Conservation (phyloP, 2,113 vertebrate species). For the human region DNA sequence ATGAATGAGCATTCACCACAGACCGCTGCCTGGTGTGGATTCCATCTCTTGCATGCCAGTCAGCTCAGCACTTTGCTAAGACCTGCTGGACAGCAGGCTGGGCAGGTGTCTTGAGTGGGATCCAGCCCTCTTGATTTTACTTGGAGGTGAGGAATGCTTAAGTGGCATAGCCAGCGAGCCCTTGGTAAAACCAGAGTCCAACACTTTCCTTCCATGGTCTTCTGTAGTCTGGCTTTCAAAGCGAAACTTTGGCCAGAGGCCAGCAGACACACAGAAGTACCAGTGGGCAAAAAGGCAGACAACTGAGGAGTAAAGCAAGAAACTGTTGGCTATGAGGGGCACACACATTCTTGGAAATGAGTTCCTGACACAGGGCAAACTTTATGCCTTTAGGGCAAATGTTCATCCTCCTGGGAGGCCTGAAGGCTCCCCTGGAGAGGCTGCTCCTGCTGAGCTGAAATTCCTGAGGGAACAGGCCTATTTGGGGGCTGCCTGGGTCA, state of each 20-base stretch:
- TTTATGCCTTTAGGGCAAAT: neutral
- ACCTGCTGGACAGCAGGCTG: neutral
- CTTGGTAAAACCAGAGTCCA: neutral
- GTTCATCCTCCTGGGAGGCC: neutral
- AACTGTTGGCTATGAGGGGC: neutral
- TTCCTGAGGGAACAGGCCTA: neutral
- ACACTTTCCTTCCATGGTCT: neutral
- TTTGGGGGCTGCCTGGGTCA: neutral
- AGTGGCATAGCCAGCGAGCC: neutral
- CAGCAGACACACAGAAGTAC: neutral
- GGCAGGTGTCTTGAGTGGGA: neutral
- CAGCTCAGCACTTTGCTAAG: neutral
- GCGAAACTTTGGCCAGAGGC: neutral
- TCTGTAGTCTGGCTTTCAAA: neutral
- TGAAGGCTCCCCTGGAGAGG: neutral
- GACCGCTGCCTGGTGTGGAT: too few species aligned
- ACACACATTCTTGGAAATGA: neutral
- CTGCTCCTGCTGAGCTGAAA: neutral
- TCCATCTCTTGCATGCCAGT: neutral
- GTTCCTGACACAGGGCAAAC: neutral
- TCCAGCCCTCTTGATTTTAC: neutral
- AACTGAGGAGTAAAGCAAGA: neutral
- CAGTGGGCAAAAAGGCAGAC: neutral
- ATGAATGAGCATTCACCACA: rapidly evolving
- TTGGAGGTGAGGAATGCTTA: neutral